Evolutionary conservation across 2,797 vertebrate species (phyloP).

Genomic region (Meriones psammophilus): DNA sequence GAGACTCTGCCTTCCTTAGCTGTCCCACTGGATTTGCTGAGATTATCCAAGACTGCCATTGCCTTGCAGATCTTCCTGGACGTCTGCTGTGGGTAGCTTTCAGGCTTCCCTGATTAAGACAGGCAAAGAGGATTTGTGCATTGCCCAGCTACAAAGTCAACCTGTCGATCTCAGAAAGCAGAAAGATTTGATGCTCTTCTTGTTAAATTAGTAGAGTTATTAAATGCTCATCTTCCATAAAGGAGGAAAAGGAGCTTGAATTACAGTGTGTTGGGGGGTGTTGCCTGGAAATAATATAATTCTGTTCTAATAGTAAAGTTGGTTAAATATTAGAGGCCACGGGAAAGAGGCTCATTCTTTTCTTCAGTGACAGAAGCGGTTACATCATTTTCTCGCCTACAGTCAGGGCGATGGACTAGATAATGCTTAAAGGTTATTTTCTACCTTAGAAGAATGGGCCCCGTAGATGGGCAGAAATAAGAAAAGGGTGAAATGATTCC

Average conservation of each 20-base stretch:
- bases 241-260: neutral
- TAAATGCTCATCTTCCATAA: constrained; percentile 21
- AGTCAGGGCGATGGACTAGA: neutral
- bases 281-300: neutral
- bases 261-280: neutral
- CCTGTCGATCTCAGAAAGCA: constrained; percentile 34
- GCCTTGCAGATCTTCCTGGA: neutral
- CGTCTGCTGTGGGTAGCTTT: neutral
- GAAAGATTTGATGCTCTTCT: neutral
- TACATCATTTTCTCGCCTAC: constrained; percentile 45
- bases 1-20: neutral
- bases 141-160: constrained; percentile 34
- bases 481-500: constrained; percentile 37
- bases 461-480: constrained; percentile 57
- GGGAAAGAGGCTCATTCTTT: neutral
- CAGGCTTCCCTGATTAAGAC: neutral
- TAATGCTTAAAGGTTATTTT: constrained; percentile 66
- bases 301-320: constrained; percentile 37
- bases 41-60: neutral
- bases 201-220: constrained; percentile 56
- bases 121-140: neutral
- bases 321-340: constrained; percentile 42
- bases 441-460: constrained; percentile 52
- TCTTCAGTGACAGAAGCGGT: neutral
- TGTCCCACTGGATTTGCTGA: neutral